Percentiles rank a stretch among this genome's conserved stretches.
Evolutionary conservation across 2,888 invertebrate genomes (phyloP).

Genomic region (Meta bourneti): DNA sequence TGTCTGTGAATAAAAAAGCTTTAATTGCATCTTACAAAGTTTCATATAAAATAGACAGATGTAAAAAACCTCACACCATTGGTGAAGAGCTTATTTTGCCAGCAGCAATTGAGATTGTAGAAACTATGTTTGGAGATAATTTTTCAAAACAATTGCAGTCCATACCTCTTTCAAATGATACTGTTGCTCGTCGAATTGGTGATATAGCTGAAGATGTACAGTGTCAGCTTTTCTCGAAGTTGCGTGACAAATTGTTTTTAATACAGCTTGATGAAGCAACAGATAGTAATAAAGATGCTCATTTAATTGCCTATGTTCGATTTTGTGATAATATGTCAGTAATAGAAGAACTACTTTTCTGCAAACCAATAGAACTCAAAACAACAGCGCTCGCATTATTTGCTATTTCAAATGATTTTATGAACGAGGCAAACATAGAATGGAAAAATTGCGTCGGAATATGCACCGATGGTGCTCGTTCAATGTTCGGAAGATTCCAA

Average conservation of each 20-base stretch:
- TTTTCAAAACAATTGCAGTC: no score
- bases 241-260: neutral
- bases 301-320: no score
- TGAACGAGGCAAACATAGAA: conserved; percentile 44
- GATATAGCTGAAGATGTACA: conserved; percentile 69
- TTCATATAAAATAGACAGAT: no score
- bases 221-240: conserved; percentile 65
- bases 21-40: no score
- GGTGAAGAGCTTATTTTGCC: conserved; percentile 66
- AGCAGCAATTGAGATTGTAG: conserved; percentile 57
- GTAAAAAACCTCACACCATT: conserved; percentile 21
- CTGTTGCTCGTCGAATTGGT: conserved; percentile 62
- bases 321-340: no score
- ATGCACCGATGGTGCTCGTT: conserved; percentile 63
- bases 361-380: no score
- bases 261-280: no score
- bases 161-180: conserved; percentile 40
- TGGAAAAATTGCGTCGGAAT: conserved; percentile 69
- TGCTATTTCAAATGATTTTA: neutral
- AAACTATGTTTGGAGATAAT: conserved; percentile 37
- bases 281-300: no score
- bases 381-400: no score
- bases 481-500: conserved; percentile 57
- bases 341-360: no score
- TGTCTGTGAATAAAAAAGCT: no score